phyloP scores from a whole-genome alignment of 2,797 vertebrate species.

The Malurus leucopterus region DNA sequence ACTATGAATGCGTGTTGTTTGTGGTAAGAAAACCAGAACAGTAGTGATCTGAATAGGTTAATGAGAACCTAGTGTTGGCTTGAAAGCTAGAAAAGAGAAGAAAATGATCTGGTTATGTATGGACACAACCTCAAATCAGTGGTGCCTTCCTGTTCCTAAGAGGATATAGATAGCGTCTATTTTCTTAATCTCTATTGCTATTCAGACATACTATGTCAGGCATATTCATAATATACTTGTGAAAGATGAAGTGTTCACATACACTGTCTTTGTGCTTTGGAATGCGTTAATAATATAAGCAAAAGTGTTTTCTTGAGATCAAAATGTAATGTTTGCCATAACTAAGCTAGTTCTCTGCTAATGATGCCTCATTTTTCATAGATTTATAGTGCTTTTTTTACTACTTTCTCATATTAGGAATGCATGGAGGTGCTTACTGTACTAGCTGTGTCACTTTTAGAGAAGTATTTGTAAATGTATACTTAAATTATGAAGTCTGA shows the following conservation, averaged over 20 bases:
- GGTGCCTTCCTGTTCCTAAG: conserved; percentile 78
- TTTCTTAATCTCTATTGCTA: conserved; percentile 70
- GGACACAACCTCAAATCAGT: conserved; percentile 74
- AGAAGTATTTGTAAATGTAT: conserved; percentile 10
- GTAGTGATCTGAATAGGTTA: conserved; percentile 46
- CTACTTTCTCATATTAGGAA: neutral
- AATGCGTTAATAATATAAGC: conserved; percentile 26
- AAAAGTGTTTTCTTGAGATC: neutral
- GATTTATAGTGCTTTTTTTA: conserved; percentile 3
- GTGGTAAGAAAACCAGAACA: conserved; percentile 89
- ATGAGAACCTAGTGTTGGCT: conserved; percentile 2
- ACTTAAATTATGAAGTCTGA: conserved; percentile 7
- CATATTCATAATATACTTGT: conserved; percentile 64
- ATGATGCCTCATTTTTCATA: neutral
- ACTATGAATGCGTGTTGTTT: conserved; percentile 97
- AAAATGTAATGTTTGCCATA: conserved; percentile 8
- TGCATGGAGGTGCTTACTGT: neutral
- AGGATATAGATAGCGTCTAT: conserved; percentile 73
- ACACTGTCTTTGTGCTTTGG: conserved; percentile 34
- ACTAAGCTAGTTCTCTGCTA: neutral
- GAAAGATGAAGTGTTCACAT: conserved; percentile 35
- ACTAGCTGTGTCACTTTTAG: conserved; percentile 4
- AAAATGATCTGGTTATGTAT: conserved; percentile 63
- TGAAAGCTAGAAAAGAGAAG: conserved; percentile 56
- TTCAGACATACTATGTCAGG: conserved; percentile 60